These are phyloP conservation scores for Scylla paramamosain DNA, from an alignment of 1,140 invertebrate genomes.

Conservation along the genomic window DNA sequence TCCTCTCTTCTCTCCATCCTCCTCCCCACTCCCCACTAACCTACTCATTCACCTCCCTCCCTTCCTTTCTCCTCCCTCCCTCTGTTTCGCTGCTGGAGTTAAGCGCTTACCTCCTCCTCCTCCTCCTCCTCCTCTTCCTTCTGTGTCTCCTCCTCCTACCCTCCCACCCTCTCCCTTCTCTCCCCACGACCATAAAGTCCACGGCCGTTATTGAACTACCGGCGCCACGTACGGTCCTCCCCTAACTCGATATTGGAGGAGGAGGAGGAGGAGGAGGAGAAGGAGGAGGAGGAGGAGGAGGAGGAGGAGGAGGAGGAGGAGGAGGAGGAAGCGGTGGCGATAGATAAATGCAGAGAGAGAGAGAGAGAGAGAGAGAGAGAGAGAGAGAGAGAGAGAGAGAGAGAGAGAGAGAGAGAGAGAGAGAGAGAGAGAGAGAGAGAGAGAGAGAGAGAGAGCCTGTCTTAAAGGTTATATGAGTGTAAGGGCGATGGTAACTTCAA, in stretches of 20 bases:
- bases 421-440: slow-evolving; percentile 18
- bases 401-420: slow-evolving; percentile 20
- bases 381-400: neutral
- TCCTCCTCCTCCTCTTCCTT: neutral
- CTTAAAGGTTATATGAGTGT: neutral
- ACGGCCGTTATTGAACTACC: slow-evolving; percentile 12
- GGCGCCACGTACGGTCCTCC: neutral
- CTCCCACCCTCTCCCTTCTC: neutral
- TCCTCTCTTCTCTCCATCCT: neutral
- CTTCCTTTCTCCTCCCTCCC: neutral
- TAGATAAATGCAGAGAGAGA: neutral
- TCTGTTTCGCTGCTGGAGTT: neutral
- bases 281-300: neutral
- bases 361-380: neutral
- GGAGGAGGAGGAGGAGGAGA: neutral
- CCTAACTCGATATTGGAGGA: slow-evolving; percentile 21
- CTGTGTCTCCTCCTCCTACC: neutral
- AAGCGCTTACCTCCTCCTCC: neutral
- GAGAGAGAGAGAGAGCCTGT: neutral
- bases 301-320: slow-evolving; percentile 3
- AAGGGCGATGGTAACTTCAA: too few species aligned
- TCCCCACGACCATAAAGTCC: slow-evolving; percentile 8
- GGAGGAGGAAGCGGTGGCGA: neutral
- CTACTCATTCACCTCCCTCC: neutral
- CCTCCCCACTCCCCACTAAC: neutral